Evolutionary conservation across 2,888 invertebrate species (phyloP).

Genomic region (Agrenia bidenticulata): DNA sequence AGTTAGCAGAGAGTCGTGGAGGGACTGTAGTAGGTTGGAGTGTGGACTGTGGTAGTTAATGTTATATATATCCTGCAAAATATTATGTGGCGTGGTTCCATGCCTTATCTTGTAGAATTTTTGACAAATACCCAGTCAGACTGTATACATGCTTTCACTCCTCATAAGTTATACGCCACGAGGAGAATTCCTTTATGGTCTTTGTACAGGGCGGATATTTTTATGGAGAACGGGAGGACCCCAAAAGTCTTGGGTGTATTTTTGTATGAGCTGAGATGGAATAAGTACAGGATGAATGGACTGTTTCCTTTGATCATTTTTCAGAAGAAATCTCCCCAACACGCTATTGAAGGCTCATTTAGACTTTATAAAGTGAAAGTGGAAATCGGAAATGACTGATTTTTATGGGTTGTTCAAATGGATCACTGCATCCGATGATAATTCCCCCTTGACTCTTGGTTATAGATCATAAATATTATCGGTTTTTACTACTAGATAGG

Average conservation of each 20-base stretch:
- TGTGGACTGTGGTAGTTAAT: no score
- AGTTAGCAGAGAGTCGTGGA: no score
- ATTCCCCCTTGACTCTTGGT: constrained; percentile 9
- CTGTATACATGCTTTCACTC: constrained; percentile 1
- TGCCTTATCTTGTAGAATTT: constrained; percentile 12
- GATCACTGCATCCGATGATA: constrained; percentile 23
- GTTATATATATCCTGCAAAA: constrained; percentile 1
- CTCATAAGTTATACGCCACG: not conserved
- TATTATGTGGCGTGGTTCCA: not conserved
- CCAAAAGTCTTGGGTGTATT: not conserved
- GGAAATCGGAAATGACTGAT: constrained; percentile 13
- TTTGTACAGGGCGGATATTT: constrained; percentile 7
- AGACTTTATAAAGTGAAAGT: constrained; percentile 15
- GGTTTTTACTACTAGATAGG: no score
- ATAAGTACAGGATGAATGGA: constrained; percentile 6
- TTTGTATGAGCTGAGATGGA: not conserved
- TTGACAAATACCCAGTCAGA: constrained; percentile 19
- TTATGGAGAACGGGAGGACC: constrained; percentile 9
- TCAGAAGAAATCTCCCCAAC: constrained; percentile 1
- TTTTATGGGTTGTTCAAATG: constrained; percentile 21
- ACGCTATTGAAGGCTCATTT: constrained; percentile 13
- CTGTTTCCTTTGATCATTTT: constrained; percentile 23
- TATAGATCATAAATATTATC: no score
- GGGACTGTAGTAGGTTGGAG: no score
- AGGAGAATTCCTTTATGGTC: constrained; percentile 7